phyloP scores from a whole-genome alignment of 2,113 vertebrate genomes.

The Anoura caudifer region DNA sequence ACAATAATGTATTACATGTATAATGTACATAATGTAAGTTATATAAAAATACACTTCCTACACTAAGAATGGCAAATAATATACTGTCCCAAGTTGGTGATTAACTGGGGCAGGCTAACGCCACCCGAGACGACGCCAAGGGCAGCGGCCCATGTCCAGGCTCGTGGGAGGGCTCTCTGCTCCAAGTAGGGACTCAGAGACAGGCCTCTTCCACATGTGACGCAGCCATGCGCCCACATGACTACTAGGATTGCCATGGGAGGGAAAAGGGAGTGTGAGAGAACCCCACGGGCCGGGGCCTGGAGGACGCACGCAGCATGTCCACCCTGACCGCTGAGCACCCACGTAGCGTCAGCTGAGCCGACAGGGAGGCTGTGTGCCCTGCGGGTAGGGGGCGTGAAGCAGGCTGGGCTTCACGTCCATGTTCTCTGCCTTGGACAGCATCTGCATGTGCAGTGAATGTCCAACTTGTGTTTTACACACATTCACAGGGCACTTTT shows the following conservation, averaged over 20 bases:
- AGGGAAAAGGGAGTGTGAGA: not conserved
- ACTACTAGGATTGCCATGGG: not conserved
- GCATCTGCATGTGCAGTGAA: too few species aligned
- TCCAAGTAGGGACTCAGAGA: not conserved
- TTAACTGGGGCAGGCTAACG: not conserved
- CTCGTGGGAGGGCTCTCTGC: not conserved
- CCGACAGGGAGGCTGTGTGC: not conserved
- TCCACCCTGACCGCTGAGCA: not conserved
- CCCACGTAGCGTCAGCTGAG: too few species aligned
- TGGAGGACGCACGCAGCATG: fast-evolving
- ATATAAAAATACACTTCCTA: not conserved
- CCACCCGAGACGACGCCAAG: not conserved
- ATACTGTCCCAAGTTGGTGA: not conserved
- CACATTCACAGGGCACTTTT: not conserved
- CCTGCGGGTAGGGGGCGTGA: not conserved
- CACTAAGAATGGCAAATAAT: not conserved
- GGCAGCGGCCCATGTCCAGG: not conserved
- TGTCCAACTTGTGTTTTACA: not conserved
- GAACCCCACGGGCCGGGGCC: not conserved
- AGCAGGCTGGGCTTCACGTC: fast-evolving
- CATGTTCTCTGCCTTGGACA: not conserved
- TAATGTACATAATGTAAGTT: not conserved
- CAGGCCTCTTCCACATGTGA: not conserved
- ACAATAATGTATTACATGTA: not conserved
- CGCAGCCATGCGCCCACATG: not conserved